These are phyloP conservation scores for Euwallacea similis DNA, from an alignment of 1,140 invertebrate genomes.

Conservation along the genomic window DNA sequence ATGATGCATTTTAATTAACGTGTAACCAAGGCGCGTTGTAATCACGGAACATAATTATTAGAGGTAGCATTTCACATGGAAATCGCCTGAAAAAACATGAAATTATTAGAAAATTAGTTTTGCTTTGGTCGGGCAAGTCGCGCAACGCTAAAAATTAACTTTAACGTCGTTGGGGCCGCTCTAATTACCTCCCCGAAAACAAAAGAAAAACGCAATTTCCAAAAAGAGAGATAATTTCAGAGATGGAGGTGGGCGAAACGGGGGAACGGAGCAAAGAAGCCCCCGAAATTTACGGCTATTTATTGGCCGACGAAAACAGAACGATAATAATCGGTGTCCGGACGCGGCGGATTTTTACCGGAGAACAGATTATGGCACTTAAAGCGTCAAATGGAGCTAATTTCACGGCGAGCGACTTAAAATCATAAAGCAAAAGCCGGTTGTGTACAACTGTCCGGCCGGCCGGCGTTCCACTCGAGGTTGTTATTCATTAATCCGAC, in stretches of 20 bases:
- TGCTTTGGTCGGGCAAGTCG: too few relatives aligned
- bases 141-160: too few relatives aligned
- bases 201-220: too few relatives aligned
- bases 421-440: slow-evolving; percentile 38
- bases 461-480: slow-evolving; percentile 29
- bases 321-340: slow-evolving; percentile 15
- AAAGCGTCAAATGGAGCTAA: slow-evolving; percentile 35
- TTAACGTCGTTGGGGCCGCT: too few relatives aligned
- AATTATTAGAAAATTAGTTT: too few relatives aligned
- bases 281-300: slow-evolving; percentile 15
- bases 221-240: not conserved
- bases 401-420: slow-evolving; percentile 30
- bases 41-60: too few relatives aligned
- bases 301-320: not conserved
- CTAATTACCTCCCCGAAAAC: too few relatives aligned
- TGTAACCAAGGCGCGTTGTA: too few relatives aligned
- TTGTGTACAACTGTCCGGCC: slow-evolving; percentile 32
- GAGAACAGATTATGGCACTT: slow-evolving; percentile 33
- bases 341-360: slow-evolving; percentile 13
- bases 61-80: too few relatives aligned
- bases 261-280: not conserved
- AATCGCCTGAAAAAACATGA: too few relatives aligned
- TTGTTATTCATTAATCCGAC: slow-evolving; percentile 45
- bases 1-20: too few relatives aligned
- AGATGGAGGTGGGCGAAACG: not conserved